Evolutionary conservation across 1,140 invertebrate species (phyloP).

Genomic region (Proctacanthus coquilletti): DNA sequence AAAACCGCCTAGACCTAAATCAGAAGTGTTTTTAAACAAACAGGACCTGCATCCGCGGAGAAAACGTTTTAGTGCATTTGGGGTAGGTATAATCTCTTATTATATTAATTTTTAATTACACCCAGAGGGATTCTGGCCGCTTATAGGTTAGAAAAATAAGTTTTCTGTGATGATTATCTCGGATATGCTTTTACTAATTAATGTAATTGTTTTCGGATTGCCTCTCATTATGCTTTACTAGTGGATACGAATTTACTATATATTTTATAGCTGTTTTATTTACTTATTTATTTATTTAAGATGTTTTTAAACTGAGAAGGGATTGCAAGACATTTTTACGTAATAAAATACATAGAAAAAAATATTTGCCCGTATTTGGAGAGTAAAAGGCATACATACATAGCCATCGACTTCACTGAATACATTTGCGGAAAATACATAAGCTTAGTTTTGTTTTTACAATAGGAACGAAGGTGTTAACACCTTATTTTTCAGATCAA

Average conservation of each 20-base stretch:
- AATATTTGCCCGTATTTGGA: too few species aligned
- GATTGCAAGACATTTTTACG: too few species aligned
- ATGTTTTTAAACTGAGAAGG: too few species aligned
- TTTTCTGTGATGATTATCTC: too few species aligned
- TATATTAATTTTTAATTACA: not conserved
- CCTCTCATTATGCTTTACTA: constrained; percentile 12
- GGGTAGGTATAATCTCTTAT: constrained; percentile 43
- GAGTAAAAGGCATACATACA: too few species aligned
- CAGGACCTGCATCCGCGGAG: constrained; percentile 45
- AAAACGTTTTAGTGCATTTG: constrained; percentile 82
- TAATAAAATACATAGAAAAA: too few species aligned
- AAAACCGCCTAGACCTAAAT: constrained; percentile 76
- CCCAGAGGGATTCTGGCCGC: not conserved
- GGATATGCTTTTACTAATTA: constrained; percentile 6
- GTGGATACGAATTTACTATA: constrained; percentile 13
- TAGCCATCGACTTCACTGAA: too few species aligned
- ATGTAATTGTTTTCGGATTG: constrained; percentile 12
- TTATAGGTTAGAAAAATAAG: not conserved
- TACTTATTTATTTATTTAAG: not conserved
- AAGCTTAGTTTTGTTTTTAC: too few species aligned
- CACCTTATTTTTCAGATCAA: too few species aligned
- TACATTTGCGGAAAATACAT: too few species aligned
- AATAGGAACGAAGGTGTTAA: too few species aligned
- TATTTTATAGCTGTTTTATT: constrained; percentile 9
- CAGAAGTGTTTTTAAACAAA: constrained; percentile 64